These are phyloP conservation scores for Lepidocyrtoides sp. DNA, from an alignment of 2,888 invertebrate genomes.

Conservation along the genomic window DNA sequence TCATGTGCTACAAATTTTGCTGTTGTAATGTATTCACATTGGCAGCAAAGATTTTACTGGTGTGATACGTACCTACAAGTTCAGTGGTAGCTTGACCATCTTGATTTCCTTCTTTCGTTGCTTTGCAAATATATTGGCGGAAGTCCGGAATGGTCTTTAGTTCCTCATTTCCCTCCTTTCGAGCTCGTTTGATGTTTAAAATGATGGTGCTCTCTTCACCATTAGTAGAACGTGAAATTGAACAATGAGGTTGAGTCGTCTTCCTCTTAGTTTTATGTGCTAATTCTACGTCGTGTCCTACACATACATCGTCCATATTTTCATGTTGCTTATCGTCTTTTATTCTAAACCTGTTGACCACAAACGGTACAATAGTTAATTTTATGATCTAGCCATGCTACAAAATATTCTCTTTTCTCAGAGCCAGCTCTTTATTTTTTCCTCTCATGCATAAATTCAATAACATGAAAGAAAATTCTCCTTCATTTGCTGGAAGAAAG, in stretches of 20 bases:
- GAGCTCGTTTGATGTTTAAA: constrained; percentile 78
- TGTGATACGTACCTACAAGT: constrained; percentile 72
- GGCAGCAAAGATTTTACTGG: not conserved
- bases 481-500: no score
- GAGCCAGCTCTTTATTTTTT: no score
- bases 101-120: constrained; percentile 78
- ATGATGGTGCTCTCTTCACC: constrained; percentile 54
- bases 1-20: no score
- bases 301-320: constrained; percentile 75
- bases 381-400: no score
- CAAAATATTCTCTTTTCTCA: no score
- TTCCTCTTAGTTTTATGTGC: constrained; percentile 40
- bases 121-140: constrained; percentile 81
- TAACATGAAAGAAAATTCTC: no score
- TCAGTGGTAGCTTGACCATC: constrained; percentile 73
- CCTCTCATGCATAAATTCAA: no score
- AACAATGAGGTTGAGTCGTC: constrained; percentile 73
- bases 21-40: not conserved
- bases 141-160: constrained; percentile 81
- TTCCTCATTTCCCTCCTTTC: constrained; percentile 78
- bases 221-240: constrained; percentile 15
- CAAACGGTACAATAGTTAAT: not conserved
- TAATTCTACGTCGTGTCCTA: constrained; percentile 76
- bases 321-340: constrained; percentile 75
- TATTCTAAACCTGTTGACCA: constrained; percentile 77